phyloP scores from a whole-genome alignment of 2,113 vertebrate species.

The Epinephelus cyanopodus region DNA sequence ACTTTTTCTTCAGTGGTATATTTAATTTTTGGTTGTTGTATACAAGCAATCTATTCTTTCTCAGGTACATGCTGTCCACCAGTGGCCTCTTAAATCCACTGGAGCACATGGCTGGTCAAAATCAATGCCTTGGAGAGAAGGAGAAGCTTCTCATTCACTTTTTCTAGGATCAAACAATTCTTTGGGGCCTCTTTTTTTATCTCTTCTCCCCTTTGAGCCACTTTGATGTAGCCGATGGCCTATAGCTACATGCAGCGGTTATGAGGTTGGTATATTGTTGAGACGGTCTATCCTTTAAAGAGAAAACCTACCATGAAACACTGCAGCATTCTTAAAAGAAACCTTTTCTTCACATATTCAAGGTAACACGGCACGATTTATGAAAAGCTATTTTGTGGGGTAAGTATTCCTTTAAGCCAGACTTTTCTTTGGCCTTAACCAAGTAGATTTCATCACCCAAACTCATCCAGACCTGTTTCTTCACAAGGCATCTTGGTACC shows the following conservation, averaged over 20 bases:
- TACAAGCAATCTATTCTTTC: not conserved
- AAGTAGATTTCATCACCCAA: not conserved
- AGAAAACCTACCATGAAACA: conserved; percentile 1
- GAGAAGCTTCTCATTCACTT: conserved; percentile 6
- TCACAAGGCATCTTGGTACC: not conserved
- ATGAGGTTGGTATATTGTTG: not conserved
- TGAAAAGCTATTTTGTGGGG: no score
- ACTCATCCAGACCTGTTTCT: not conserved
- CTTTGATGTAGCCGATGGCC: conserved; percentile 45
- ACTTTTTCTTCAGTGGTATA: not conserved
- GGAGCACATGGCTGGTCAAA: not conserved
- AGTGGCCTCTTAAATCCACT: conserved; percentile 3
- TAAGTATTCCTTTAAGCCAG: not conserved
- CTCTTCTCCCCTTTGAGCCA: conserved; percentile 19
- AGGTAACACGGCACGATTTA: no score
- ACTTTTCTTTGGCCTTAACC: not conserved
- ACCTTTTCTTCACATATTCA: not conserved
- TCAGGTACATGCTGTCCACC: not conserved
- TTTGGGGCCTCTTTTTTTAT: not conserved
- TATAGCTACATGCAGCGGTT: not conserved
- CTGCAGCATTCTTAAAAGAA: not conserved
- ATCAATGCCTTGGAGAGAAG: not conserved
- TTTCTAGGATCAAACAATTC: conserved; percentile 45
- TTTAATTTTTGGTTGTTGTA: not conserved
- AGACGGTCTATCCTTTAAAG: not conserved